These are phyloP conservation scores for Pontoporia blainvillei DNA, from an alignment of 2,113 vertebrate species.

Conservation along the genomic window DNA sequence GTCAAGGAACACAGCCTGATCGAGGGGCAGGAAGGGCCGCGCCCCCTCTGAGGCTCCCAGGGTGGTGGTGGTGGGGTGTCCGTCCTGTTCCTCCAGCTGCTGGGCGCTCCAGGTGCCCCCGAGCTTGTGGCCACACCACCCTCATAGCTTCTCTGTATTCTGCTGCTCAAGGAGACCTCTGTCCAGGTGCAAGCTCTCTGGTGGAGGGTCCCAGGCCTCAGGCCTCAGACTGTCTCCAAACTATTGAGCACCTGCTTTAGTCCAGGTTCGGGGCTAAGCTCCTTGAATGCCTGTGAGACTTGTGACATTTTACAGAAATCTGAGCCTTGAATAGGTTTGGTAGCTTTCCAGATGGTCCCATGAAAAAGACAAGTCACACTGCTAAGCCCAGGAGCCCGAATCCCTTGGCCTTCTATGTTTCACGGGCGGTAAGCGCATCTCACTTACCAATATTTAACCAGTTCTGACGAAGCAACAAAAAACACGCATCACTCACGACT, in stretches of 20 bases:
- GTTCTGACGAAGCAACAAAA: background rate
- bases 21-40: background rate
- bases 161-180: background rate
- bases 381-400: background rate
- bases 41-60: too few species aligned
- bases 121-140: background rate
- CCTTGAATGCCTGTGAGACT: background rate
- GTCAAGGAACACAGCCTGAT: background rate
- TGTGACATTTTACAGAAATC: background rate
- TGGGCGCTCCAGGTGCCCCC: background rate
- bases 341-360: background rate
- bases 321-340: background rate
- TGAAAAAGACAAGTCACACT: too few species aligned
- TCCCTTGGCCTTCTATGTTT: accelerated
- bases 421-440: accelerated
- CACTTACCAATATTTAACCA: background rate
- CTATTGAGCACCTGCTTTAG: background rate
- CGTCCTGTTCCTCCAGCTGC: background rate
- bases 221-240: background rate
- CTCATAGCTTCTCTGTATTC: background rate
- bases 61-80: background rate
- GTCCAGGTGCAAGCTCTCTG: background rate
- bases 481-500: background rate
- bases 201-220: background rate
- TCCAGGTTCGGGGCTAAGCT: background rate